Base-by-base conservation (phyloP, 2,888 invertebrate species). In the Ophion slaviceki region DNA sequence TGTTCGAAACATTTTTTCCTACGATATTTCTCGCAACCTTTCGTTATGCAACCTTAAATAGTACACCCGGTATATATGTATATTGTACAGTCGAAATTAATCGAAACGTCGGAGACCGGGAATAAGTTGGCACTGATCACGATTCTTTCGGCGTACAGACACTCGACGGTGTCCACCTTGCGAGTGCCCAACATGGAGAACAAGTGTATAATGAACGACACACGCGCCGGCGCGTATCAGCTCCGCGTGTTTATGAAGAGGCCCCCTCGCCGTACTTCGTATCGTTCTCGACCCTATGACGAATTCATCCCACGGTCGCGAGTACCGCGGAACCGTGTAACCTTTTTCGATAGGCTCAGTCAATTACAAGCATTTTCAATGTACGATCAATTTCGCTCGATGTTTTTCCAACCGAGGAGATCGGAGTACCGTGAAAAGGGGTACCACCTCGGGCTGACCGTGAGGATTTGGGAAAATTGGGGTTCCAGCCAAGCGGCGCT, bases 91-190 rank as follows among this genome's bases (percentile, higher is more conserved):
- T 32, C 32, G 10, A 8, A 64, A 11, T 75, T 47, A 78, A 78
- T 82, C 78, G 72, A 72, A 59, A 45, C 40, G 64, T 68, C 36
- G 17, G 11, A 20, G 68, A 61, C 32, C 45, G 45, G n/a, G 71
- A 79, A 80, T 64, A 75, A 78, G 45, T 75, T 36, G 32, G 62
- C 80, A 24, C 36, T 80, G 20, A 61, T 84, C 72, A 71, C 75
- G 75, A 83, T 84, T 80, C 79, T 75, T 75, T 45, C 24, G 70
- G 70, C 75, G 80, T 71, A 53, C 53, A 53, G 4, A 17, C 17
- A 70, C 24, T 47, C 59, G 79, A 84, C 53, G 45, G 17, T 68
- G 17, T 76, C 20, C 57, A 71, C 80, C 84, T 84, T 76, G 75
- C 24, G 57, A 76, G 66, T 59, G 70, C 75, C 70, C 24, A 71